Evolutionary conservation across 2,888 invertebrate species (phyloP).

Genomic region (Drosophila anomelani): DNA sequence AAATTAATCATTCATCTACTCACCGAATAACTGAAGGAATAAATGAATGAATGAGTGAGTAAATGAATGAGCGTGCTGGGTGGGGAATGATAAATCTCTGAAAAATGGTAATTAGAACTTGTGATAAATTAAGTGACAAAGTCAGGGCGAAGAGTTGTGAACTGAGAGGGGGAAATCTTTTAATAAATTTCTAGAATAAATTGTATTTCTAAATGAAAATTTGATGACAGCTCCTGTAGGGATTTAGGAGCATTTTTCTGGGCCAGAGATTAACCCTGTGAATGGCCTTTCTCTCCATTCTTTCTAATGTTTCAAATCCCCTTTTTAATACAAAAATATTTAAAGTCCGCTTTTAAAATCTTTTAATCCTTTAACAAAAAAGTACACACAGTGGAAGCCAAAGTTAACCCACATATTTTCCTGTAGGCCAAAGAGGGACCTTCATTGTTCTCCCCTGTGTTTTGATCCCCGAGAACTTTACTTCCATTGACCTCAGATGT

Average conservation of each 20-base stretch:
- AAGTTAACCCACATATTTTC: constrained; percentile 42
- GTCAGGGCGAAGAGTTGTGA: constrained; percentile 22
- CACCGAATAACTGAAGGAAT: constrained; percentile 17
- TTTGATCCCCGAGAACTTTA: constrained; percentile 9
- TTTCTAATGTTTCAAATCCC: constrained; percentile 3
- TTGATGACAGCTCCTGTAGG: constrained; percentile 15
- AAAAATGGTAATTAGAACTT: constrained; percentile 19
- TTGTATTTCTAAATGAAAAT: constrained; percentile 12
- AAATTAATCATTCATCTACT: constrained; percentile 52
- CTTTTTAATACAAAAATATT: constrained; percentile 12
- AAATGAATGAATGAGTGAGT: constrained; percentile 50
- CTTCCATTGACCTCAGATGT: constrained; percentile 31
- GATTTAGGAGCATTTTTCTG: background rate
- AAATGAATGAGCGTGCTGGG: constrained; percentile 29
- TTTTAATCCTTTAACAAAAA: constrained; percentile 32
- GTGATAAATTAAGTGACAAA: constrained; percentile 39
- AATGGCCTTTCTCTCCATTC: background rate
- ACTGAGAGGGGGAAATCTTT: background rate
- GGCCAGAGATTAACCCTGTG: constrained; percentile 3
- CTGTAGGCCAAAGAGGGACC: constrained; percentile 20
- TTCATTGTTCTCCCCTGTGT: background rate
- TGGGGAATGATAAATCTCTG: constrained; percentile 59
- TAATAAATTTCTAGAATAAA: background rate
- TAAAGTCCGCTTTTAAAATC: constrained; percentile 20
- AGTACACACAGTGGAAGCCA: background rate